Percentiles rank a stretch among this genome's conserved stretches.
Conservation (phyloP, 2,113 vertebrate species). For the Vulpes ferrilata region DNA sequence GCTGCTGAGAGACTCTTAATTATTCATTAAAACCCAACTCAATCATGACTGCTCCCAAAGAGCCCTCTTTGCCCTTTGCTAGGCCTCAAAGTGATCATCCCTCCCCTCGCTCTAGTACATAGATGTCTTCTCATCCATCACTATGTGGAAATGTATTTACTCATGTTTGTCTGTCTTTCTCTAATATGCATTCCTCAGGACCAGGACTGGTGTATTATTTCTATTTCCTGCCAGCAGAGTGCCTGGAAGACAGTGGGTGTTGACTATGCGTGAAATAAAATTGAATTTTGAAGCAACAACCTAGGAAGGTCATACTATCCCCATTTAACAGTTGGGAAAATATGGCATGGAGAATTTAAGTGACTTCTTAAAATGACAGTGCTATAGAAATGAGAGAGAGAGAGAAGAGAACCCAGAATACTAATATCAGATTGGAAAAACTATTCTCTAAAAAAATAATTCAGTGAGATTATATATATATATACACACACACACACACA, state of each 20-base stretch:
- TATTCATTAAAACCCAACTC: neutral
- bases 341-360: constrained; percentile 5
- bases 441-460: neutral
- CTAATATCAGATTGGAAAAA: neutral
- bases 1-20: constrained; percentile 4
- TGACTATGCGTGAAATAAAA: neutral
- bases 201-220: neutral
- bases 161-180: neutral
- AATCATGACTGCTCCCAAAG: neutral
- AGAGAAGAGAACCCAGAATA: neutral
- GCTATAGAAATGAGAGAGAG: neutral
- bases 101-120: neutral
- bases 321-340: neutral
- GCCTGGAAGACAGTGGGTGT: neutral
- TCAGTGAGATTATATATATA: neutral
- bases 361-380: neutral
- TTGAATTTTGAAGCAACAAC: neutral
- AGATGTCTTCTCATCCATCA: neutral
- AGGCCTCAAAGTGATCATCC: neutral
- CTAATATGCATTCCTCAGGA: neutral
- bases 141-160: neutral
- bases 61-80: neutral
- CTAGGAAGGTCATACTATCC: neutral
- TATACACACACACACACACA: neutral
- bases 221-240: neutral